A percentile compares a stretch with the other conserved stretches of the same genome.
Conservation (phyloP, 2,797 vertebrate species). For the Bovichtus diacanthus region DNA sequence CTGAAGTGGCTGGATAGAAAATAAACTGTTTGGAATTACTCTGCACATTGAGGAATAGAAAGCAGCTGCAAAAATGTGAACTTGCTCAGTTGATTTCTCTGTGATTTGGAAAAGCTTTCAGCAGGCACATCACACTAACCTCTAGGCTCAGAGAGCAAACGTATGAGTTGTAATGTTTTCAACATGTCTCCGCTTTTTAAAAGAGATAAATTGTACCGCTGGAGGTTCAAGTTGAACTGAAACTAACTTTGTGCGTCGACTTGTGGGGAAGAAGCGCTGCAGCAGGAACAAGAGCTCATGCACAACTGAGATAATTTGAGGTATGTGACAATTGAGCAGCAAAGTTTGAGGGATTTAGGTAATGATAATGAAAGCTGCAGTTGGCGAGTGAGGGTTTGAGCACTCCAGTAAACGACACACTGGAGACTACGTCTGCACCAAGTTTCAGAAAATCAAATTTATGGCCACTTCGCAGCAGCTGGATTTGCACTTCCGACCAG, state of each 20-base stretch:
- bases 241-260: constrained; percentile 10
- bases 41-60: constrained; percentile 85
- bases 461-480: constrained; percentile 81
- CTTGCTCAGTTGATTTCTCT: constrained; percentile 72
- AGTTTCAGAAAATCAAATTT: constrained; percentile 84
- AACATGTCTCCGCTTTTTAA: constrained; percentile 66
- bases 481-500: constrained; percentile 85
- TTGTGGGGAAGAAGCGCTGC: constrained; percentile 6
- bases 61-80: constrained; percentile 84
- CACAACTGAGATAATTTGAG: constrained; percentile 33
- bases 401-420: constrained; percentile 65
- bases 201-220: constrained; percentile 60
- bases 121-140: constrained; percentile 72
- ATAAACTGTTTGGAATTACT: constrained; percentile 88
- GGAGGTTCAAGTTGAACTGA: constrained; percentile 41
- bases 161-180: constrained; percentile 70
- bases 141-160: constrained; percentile 66
- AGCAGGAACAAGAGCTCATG: constrained; percentile 18
- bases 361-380: constrained; percentile 66
- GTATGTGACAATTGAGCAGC: constrained; percentile 50
- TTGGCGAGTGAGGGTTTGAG: constrained; percentile 29
- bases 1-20: constrained; percentile 84
- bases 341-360: constrained; percentile 63
- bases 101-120: constrained; percentile 82
- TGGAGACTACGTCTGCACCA: constrained; percentile 74